These are phyloP conservation scores for Paramuricea clavata DNA, from an alignment of 92 coral and sea anemone genomes.

Conservation along the genomic window DNA sequence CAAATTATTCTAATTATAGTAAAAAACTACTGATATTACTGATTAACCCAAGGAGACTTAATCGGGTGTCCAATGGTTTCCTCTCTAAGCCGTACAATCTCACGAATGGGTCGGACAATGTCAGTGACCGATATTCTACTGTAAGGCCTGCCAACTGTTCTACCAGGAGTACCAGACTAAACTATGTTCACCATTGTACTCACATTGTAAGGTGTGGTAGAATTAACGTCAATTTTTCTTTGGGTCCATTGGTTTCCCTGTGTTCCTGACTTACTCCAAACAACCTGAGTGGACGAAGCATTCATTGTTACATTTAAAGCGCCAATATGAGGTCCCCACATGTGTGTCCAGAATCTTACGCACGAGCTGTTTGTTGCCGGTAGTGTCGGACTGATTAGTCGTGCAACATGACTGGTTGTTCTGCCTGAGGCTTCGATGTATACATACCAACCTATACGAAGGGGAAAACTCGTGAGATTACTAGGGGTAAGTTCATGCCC, in stretches of 20 bases:
- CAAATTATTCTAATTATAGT: too few species aligned
- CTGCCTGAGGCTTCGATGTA: constrained; percentile 64
- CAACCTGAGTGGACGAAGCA: constrained; percentile 63
- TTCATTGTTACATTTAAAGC: constrained; percentile 74
- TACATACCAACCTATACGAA: constrained; percentile 73
- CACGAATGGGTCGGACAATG: too few species aligned
- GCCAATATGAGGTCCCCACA: constrained; percentile 80
- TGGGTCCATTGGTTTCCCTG: constrained; percentile 77
- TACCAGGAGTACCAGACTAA: too few species aligned
- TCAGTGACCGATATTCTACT: too few species aligned
- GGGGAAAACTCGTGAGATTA: neutral
- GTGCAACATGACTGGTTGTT: constrained; percentile 65
- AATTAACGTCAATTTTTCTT: constrained; percentile 67
- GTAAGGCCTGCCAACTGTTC: too few species aligned
- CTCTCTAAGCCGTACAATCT: too few species aligned
- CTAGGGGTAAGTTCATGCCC: too few species aligned
- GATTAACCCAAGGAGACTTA: too few species aligned
- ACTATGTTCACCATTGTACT: constrained; percentile 56
- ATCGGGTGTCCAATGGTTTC: too few species aligned
- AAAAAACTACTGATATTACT: too few species aligned
- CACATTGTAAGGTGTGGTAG: constrained; percentile 73
- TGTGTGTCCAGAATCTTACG: constrained; percentile 86
- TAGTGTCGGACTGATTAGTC: constrained; percentile 72
- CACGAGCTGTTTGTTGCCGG: constrained; percentile 67
- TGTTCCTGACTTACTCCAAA: constrained; percentile 71